Evolutionary conservation across 2,797 vertebrate species (phyloP), one percentile per base, ranked within the genome.

Genomic region (Gadopsis marmoratus): DNA sequence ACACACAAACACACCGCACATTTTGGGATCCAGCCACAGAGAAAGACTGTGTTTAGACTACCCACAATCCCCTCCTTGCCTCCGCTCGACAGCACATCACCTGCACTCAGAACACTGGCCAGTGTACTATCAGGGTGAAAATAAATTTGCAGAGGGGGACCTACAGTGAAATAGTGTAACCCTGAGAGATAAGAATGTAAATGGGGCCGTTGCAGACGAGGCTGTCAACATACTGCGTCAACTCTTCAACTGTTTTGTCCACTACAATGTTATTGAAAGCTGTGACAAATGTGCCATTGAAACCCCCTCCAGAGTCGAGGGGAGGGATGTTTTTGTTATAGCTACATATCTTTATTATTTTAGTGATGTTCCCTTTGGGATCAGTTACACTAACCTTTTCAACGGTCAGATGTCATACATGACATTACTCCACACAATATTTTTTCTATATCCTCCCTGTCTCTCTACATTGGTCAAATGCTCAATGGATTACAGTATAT

Each of bases 1-100:
- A 43, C 37, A 7, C 81, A 41, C 82, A 54, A 61, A 82, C 86
- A 80, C 65, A 82, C 21, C 80, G 86, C 87, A 85, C 89, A 89
- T 88, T 87, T 79, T 89, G 81, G 89, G 87, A 89, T 76, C 47
- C 11, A 67, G 87, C 91, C 89, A 81, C 91, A 92, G 85, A 91
- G 89, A 80, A 89, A 89, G 87, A 88, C 81, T 7, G 88, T 92
- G 90, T 92, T 94, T 94, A 92, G 85, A 89, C 89, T 85, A 75
- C 88, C 90, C 91, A 88, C 89, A 92, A 89, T 91, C 79, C 89
- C 75, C 81, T 87, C 83, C 86, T 86, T 82, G 76, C 13, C 77
- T 59, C 53, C 3, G 10, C 77, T 66, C 5, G 4, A 51, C 71
- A 70, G 63, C 77, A 77, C 74, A 77, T 66, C 74, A 78, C 74